Base-by-base conservation (phyloP, 2,113 vertebrate genomes). In the Dasyprocta punctata region DNA sequence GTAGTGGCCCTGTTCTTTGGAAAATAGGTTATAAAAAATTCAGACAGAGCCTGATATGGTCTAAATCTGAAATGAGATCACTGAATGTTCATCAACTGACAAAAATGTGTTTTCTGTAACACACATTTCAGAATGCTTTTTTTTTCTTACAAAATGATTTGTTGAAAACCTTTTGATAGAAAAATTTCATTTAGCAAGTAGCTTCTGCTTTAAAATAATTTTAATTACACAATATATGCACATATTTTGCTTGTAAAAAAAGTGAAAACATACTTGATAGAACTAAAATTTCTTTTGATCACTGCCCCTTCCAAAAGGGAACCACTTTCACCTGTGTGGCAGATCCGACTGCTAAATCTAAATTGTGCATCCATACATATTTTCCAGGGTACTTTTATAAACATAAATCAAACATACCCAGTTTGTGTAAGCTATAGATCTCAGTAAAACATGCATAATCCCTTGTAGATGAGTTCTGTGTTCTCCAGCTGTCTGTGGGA, bases 391-490 rank as follows among this genome's bases (percentile, higher is more conserved):
- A 38, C 71, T 90, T 89, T 52, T 54, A 54, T 75, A 85, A 96
- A 95, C 61, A 61, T 85, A 96, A 90, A 90, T 96, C 93, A 96
- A 95, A 69, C 92, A 52, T 77, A 81, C 47, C 2, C 4, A 63
- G 17, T 26, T 30, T 81, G 67, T 77, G 5, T 44, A 96, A 96
- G 10, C 56, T 83, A 38, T 56, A 60, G 95, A 63, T 89, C 41
- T 84, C 54, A 12, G n/a, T 83, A 83, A 61, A 84, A 77, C 41
- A 44, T 36, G 3, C 54, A 47, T 82, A 97, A 97, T 95, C 77
- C 77, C 58, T 63, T 58, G 10, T 17, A 88, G 73, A 95, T 90
- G 90, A 92, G 7, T 38, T 96, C 77, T 85, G 26, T 87, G 16
- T n/a, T 94, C 38, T 94, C 60, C 69, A 90, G 65, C 63, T 67